These are phyloP conservation scores for Strigamia maritima DNA, from an alignment of 2,888 invertebrate species.

Conservation along the genomic window DNA sequence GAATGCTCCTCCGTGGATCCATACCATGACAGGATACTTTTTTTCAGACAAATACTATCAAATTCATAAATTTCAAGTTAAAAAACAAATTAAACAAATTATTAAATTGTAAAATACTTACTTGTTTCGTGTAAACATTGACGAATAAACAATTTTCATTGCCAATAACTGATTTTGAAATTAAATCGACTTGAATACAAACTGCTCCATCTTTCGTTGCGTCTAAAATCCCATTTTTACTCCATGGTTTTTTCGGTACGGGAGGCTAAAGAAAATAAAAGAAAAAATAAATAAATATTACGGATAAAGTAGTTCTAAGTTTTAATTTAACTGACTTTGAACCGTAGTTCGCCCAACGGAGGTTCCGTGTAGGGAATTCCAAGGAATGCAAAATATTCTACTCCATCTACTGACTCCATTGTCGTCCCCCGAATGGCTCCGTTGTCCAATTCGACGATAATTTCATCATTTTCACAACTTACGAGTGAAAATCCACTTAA, in stretches of 20 bases:
- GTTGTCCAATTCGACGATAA: background rate
- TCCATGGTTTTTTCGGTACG: background rate
- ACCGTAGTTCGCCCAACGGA: background rate
- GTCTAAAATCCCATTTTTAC: background rate
- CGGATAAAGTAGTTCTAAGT: too few species aligned
- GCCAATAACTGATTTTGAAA: background rate
- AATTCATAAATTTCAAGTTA: background rate
- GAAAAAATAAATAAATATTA: background rate
- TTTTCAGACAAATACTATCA: background rate
- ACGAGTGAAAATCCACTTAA: background rate
- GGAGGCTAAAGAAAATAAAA: background rate
- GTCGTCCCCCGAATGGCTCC: background rate
- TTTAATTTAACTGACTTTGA: background rate
- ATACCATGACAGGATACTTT: constrained; percentile 26
- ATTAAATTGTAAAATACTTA: background rate
- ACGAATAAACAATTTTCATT: background rate
- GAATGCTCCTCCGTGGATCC: constrained; percentile 28
- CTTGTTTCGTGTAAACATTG: background rate
- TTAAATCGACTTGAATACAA: background rate
- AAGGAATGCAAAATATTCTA: background rate
- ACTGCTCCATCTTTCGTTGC: background rate
- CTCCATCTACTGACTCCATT: background rate
- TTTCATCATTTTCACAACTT: background rate
- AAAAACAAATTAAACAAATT: background rate
- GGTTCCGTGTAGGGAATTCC: constrained; percentile 23